Percentiles rank a stretch among this genome's conserved stretches.
These are phyloP conservation scores for rat (Rattus norvegicus) DNA, from an alignment of 2,113 vertebrate species.

Conservation along the genomic window GRCr8 NC_086031.1:55188501-55189000, in stretches of 20 bases:
- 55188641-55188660: neutral
- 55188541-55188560: neutral
- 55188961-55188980: neutral
- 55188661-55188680: neutral
- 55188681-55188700: neutral
- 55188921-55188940: neutral
- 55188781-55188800: neutral
- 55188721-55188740: neutral
- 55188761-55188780: neutral
- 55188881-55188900: neutral
- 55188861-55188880: neutral
- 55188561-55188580: neutral
- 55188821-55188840: neutral
- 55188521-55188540: neutral
- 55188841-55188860: neutral
- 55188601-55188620: neutral
- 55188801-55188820: neutral
- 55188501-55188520: neutral
- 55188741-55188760: neutral
- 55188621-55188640: neutral
- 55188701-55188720: neutral
- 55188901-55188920: neutral
- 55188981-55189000: neutral
- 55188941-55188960: neutral
- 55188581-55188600: neutral